Base-by-base conservation (phyloP, 2,113 vertebrate species). In the Siniperca chuatsi region DNA sequence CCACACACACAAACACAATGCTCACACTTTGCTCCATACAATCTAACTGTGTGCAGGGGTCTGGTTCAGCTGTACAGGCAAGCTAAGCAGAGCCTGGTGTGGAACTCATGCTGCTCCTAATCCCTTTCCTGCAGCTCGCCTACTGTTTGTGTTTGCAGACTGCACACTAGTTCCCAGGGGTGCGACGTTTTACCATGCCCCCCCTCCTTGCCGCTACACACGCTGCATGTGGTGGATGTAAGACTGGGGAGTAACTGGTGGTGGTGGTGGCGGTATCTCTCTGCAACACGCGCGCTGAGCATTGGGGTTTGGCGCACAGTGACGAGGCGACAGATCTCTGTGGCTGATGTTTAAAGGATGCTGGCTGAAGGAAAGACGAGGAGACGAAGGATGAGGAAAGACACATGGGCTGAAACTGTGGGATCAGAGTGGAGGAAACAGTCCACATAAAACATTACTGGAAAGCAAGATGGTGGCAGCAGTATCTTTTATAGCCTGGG, bases 91-190 rank as follows among this genome's bases (percentile, higher is more conserved):
- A 79, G 79, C 74, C 78, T 62, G 80, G 66, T 79, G 77, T 60
- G 84, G 78, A 72, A 69, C 68, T 83, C 86, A 55, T 0, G 81
- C 79, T 87, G 86, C 73, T 87, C 33, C 77, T 87, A 89, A 91
- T 90, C 90, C 90, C 71, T 62, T 81, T 54, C 80, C 89, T 62
- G 88, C 76, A 52, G 87, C 73, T 82, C 11, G 46, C 78, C 74
- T 44, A 67, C 65, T 69, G 91, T 84, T 80, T 73, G 72, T 82
- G 87, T 90, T 89, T 75, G 85, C 80, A 60, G 35, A 37, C 35
- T 37, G 79, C 84, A 80, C 82, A 78, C 66, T 25, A 33, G 67
- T 70, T 92, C 89, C 87, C 88, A 72, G 65, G 85, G 89, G 83
- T 50, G 81, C 29, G 16, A 42, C 40, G 8, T 84, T 89, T 88